These are phyloP conservation scores for Aleiodes alternator DNA, from an alignment of 2,888 invertebrate genomes.

Conservation along the genomic window DNA sequence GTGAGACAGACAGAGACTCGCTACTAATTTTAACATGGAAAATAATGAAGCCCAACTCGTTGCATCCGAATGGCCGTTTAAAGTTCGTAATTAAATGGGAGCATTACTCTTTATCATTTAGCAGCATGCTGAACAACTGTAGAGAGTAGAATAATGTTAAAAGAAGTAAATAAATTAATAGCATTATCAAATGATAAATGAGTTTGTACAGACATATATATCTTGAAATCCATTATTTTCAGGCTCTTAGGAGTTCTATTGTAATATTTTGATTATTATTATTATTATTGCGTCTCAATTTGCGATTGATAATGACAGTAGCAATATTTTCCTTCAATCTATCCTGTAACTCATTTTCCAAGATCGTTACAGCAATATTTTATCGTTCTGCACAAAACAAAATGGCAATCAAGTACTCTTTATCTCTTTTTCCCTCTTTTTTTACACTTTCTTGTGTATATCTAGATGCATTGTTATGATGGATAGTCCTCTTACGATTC, in stretches of 20 bases:
- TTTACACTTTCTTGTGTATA: neutral
- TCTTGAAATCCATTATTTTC: too few species aligned
- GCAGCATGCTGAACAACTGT: conserved; percentile 10
- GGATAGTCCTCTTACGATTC: conserved; percentile 19
- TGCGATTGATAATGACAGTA: conserved; percentile 1
- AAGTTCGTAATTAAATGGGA: conserved; percentile 58
- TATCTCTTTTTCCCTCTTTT: neutral
- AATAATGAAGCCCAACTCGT: conserved; percentile 63
- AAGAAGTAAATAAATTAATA: neutral
- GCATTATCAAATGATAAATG: too few species aligned
- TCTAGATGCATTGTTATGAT: conserved; percentile 23
- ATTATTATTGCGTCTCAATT: neutral
- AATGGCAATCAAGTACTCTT: conserved; percentile 6
- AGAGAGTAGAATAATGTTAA: conserved; percentile 23
- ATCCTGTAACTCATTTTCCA: conserved; percentile 6
- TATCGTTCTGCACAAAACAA: conserved; percentile 15
- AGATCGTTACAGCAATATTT: conserved; percentile 34
- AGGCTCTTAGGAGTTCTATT: too few species aligned
- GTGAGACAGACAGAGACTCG: conserved; percentile 41
- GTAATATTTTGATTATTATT: neutral
- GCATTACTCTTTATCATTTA: conserved; percentile 45
- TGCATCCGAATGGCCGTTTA: conserved; percentile 55
- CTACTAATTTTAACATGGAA: conserved; percentile 64
- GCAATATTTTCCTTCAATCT: conserved; percentile 24
- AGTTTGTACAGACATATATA: too few species aligned